phyloP scores from a whole-genome alignment of 2,113 vertebrate species.

The Lasiurus borealis region DNA sequence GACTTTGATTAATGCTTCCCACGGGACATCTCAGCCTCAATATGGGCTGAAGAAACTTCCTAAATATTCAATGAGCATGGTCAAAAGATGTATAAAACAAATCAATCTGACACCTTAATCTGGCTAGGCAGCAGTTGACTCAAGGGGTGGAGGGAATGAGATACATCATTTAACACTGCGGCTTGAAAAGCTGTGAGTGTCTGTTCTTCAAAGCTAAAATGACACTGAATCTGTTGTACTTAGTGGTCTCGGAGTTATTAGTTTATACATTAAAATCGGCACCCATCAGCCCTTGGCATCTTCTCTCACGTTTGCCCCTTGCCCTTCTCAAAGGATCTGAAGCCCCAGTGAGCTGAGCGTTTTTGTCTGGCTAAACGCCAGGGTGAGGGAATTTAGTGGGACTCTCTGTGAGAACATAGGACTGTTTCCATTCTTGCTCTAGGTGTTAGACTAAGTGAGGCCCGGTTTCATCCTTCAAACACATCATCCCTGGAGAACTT shows the following conservation, averaged over 20 bases:
- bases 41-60: conserved; percentile 94
- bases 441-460: neutral
- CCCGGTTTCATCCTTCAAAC: neutral
- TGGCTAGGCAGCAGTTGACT: conserved; percentile 95
- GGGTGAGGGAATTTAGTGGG: conserved; percentile 68
- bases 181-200: conserved; percentile 94
- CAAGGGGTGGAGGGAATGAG: conserved; percentile 91
- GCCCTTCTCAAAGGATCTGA: conserved; percentile 75
- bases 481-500: neutral
- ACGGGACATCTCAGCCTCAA: conserved; percentile 92
- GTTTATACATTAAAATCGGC: conserved; percentile 87
- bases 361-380: conserved; percentile 67
- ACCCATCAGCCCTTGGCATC: conserved; percentile 77
- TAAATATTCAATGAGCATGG: conserved; percentile 95
- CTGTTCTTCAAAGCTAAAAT: conserved; percentile 90
- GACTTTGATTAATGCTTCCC: conserved; percentile 94
- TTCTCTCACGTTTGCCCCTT: conserved; percentile 74
- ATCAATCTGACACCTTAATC: conserved; percentile 98
- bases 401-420: conserved; percentile 51
- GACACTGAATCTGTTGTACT: conserved; percentile 88
- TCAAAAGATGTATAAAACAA: conserved; percentile 96
- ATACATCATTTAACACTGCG: conserved; percentile 95
- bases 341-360: conserved; percentile 61
- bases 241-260: conserved; percentile 89
- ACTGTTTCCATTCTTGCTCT: conserved; percentile 4